Evolutionary conservation across 2,113 vertebrate genomes (phyloP), one percentile per base, ranked within the genome.

Genomic region (Rhegmatorhina hoffmannsi): DNA sequence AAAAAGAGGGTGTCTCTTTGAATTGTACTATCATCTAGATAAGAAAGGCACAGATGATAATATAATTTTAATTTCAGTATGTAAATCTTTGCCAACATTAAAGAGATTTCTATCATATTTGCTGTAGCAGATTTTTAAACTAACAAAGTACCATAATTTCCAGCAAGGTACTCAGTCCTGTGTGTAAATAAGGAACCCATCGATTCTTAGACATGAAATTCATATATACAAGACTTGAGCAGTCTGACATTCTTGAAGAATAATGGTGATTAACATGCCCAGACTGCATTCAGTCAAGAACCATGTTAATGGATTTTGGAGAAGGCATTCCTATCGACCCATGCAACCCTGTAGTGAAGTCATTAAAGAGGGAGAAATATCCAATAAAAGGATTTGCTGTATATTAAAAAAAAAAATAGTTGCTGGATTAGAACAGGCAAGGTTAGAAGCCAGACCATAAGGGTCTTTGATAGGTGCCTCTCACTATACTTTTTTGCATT

Each of bases 291-390:
- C 53, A 69, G 67, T 66, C 82, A 62, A 90, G 77, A 88, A 58
- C 15, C 40, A 69, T 0, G 13, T 58, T 88, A 95, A 92, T 85
- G 78, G 74, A 60, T 94, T 94, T 90, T 85, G 75, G 78, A 93
- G 70, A 87, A 90, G 40, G 58, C 70, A 91, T 79, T 91, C 56
- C 66, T 87, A 91, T 91, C 7, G 36, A 95, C 19, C 66, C 74
- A 53, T 40, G 46, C 25, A 79, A 87, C 78, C 46, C 58, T 62
- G 47, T 52, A 49, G 36, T 66, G 67, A 93, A 87, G 75, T 76
- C 82, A 90, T 87, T 91, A 90, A 87, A 90, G 88, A 90, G 67
- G 5, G 91, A 95, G 44, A 92, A 94, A 85, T 56, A 90, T n/a
- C 66, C 64, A 92, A 59, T 89, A 67, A 87, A 92, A 89, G 50